Percentiles rank a stretch among this genome's conserved stretches.
Conservation (phyloP, 2,888 invertebrate genomes). For the Phragmatobia fuliginosa region DNA sequence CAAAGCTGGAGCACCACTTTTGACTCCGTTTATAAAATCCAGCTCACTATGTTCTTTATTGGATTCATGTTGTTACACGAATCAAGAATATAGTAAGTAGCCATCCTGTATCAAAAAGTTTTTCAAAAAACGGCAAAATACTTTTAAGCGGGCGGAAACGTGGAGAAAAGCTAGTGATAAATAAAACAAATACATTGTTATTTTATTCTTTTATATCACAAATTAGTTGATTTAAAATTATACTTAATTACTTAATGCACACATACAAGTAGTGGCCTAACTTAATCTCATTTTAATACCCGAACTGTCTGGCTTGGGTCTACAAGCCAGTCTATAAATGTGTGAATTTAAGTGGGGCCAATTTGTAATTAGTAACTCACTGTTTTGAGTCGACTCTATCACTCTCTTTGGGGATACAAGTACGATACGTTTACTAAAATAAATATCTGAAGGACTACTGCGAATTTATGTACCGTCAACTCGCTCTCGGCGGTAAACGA, state of each 20-base stretch:
- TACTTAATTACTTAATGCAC: neutral
- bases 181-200: neutral
- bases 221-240: neutral
- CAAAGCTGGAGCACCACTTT: neutral
- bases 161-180: neutral
- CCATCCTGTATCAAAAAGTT: neutral
- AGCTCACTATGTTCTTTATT: no score
- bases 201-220: neutral
- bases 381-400: neutral
- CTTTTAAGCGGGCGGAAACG: no score
- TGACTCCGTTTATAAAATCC: no score
- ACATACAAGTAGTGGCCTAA: no score
- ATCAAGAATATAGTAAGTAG: neutral
- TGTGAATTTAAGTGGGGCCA: neutral
- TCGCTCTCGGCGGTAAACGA: no score
- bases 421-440: no score
- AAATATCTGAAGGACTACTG: no score
- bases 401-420: no score
- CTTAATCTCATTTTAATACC: no score
- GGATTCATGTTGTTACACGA: no score
- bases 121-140: no score
- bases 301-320: neutral
- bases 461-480: no score
- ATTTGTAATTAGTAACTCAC: neutral
- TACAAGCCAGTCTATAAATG: neutral